phyloP scores from a whole-genome alignment of 2,113 vertebrate genomes.

The Tauraco erythrolophus region DNA sequence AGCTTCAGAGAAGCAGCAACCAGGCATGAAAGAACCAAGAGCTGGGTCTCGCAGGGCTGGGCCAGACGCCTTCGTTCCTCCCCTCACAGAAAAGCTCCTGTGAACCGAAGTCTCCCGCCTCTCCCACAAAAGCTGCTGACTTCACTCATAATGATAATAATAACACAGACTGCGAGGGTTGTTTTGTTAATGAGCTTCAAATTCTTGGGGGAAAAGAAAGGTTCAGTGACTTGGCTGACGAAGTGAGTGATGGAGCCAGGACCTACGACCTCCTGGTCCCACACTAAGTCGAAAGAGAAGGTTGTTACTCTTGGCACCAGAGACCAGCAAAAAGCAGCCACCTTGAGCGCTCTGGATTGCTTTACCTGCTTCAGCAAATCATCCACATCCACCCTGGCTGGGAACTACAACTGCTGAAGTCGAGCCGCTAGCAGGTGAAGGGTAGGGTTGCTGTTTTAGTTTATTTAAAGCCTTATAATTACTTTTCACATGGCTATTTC shows the following conservation, averaged over 20 bases:
- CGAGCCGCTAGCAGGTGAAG: background rate
- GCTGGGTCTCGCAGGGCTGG: background rate
- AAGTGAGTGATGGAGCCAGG: background rate
- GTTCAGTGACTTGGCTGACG: background rate
- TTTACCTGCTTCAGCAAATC: background rate
- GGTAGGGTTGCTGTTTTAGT: background rate
- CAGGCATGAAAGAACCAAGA: background rate
- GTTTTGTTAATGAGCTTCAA: background rate
- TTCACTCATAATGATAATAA: background rate
- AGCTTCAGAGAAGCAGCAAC: background rate
- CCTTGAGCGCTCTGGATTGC: background rate
- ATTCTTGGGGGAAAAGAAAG: background rate
- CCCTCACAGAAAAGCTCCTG: background rate
- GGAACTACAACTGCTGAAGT: background rate
- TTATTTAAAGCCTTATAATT: background rate
- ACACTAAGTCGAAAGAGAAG: background rate
- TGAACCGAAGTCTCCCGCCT: background rate
- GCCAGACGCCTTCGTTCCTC: background rate
- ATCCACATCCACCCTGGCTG: background rate
- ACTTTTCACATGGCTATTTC: background rate
- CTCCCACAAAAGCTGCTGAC: conserved; percentile 47
- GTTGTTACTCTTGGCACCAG: background rate
- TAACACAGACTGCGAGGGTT: background rate
- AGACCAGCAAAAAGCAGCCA: background rate
- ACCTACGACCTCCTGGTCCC: background rate